Conservation (phyloP, 2,888 invertebrate genomes). For the Neoitamus cyanurus region DNA sequence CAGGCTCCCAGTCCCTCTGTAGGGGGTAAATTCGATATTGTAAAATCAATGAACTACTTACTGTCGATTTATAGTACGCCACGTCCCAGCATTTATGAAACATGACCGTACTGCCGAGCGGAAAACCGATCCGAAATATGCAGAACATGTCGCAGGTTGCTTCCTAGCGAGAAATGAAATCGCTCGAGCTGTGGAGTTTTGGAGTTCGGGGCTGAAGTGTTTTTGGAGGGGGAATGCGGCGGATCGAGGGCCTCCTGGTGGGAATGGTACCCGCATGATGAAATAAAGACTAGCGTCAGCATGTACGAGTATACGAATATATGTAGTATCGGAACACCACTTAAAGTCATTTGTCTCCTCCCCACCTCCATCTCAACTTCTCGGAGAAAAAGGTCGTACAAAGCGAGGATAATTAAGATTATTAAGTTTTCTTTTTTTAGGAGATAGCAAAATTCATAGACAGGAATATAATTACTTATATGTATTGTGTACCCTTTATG, state of each 20-base stretch:
- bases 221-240: conserved; percentile 13
- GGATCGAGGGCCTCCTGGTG: not conserved
- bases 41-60: conserved; percentile 44
- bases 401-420: too few species aligned
- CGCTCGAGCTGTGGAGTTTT: not conserved
- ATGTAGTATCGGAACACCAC: not conserved
- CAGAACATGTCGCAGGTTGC: conserved; percentile 39
- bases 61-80: conserved; percentile 36
- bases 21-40: conserved; percentile 17
- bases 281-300: not conserved
- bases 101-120: conserved; percentile 25
- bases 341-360: conserved; percentile 4
- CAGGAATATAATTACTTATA: too few species aligned
- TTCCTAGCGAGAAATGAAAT: conserved; percentile 23
- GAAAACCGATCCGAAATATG: conserved; percentile 34
- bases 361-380: too few species aligned
- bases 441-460: too few species aligned
- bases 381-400: too few species aligned
- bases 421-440: too few species aligned
- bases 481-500: too few species aligned
- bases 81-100: conserved; percentile 17
- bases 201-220: not conserved
- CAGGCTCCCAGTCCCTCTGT: not conserved
- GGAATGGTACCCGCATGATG: not conserved
- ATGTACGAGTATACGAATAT: not conserved